phyloP scores from a whole-genome alignment of 2,113 vertebrate species.

The Marmota monax region DNA sequence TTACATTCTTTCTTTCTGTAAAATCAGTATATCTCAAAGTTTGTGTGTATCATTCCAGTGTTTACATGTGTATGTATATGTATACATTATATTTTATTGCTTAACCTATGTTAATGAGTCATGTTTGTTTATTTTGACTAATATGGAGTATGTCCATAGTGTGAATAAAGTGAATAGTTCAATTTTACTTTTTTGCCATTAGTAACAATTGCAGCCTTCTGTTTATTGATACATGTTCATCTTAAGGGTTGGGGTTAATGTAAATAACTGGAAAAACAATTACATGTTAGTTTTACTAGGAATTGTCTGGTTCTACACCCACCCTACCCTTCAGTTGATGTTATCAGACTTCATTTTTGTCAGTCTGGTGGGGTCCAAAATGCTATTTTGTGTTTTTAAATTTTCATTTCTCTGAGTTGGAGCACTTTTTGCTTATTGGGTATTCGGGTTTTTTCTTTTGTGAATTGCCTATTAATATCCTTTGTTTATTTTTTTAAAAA shows the following conservation, averaged over 20 bases:
- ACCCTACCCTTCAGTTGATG: neutral
- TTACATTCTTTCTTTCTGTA: conserved; percentile 21
- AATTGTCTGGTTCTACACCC: neutral
- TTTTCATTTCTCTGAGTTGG: too few species aligned
- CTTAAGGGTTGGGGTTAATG: neutral
- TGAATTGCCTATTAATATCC: neutral
- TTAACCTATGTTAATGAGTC: conserved; percentile 1
- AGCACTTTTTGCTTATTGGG: too few species aligned
- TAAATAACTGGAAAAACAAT: neutral
- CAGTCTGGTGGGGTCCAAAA: neutral
- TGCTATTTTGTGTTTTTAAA: too few species aligned
- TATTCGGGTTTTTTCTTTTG: too few species aligned
- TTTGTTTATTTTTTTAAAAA: neutral
- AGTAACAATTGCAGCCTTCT: neutral
- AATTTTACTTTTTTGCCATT: neutral
- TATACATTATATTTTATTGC: conserved; percentile 30
- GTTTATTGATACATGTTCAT: neutral
- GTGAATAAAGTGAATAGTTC: neutral
- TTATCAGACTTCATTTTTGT: neutral
- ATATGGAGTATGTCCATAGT: neutral
- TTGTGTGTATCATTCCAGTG: neutral
- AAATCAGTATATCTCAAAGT: neutral
- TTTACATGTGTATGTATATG: neutral
- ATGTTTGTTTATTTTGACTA: conserved; percentile 3
- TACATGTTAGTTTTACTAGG: neutral